A percentile compares a stretch with the other conserved stretches of the same genome.
These are phyloP conservation scores for Drosophila repleta DNA, from an alignment of 1,140 invertebrate genomes.

Conservation along the genomic window DNA sequence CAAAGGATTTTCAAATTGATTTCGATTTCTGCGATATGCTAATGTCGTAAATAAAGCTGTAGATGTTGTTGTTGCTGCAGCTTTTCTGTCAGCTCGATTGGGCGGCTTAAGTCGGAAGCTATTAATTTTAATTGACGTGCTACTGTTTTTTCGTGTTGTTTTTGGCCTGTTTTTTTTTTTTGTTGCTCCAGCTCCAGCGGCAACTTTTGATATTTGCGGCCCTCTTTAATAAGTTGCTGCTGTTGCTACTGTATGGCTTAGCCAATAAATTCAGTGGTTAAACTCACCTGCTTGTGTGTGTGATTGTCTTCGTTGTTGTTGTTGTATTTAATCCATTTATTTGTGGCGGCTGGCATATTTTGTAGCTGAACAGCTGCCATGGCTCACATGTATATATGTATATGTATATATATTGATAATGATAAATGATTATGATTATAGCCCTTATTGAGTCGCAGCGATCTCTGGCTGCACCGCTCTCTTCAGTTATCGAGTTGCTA, in stretches of 20 bases:
- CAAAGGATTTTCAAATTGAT: constrained; percentile 81
- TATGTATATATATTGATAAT: constrained; percentile 44
- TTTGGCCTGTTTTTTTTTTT: constrained; percentile 36
- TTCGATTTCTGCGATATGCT: constrained; percentile 61
- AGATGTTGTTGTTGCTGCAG: constrained; percentile 28
- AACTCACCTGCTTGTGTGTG: constrained; percentile 71
- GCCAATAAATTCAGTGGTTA: constrained; percentile 47
- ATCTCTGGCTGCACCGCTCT: background rate
- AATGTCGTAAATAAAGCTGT: constrained; percentile 79
- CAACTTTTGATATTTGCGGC: constrained; percentile 41
- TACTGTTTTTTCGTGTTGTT: constrained; percentile 62
- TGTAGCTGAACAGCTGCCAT: constrained; percentile 53
- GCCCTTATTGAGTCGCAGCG: constrained; percentile 4
- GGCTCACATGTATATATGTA: constrained; percentile 42
- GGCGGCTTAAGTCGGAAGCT: constrained; percentile 74
- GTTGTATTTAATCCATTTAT: constrained; percentile 72
- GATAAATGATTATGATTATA: constrained; percentile 11
- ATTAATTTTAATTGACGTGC: constrained; percentile 82
- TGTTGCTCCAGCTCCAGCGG: constrained; percentile 23
- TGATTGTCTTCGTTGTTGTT: no score
- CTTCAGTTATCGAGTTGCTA: constrained; percentile 20
- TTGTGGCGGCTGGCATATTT: constrained; percentile 49
- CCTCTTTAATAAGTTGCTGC: constrained; percentile 35
- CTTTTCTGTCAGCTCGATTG: constrained; percentile 21
- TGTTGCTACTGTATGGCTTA: constrained; percentile 32